A percentile compares a stretch with the other conserved stretches of the same genome.
Evolutionary conservation across 2,888 invertebrate species (phyloP).

Genomic region (Drosophila pseudotalamancana): DNA sequence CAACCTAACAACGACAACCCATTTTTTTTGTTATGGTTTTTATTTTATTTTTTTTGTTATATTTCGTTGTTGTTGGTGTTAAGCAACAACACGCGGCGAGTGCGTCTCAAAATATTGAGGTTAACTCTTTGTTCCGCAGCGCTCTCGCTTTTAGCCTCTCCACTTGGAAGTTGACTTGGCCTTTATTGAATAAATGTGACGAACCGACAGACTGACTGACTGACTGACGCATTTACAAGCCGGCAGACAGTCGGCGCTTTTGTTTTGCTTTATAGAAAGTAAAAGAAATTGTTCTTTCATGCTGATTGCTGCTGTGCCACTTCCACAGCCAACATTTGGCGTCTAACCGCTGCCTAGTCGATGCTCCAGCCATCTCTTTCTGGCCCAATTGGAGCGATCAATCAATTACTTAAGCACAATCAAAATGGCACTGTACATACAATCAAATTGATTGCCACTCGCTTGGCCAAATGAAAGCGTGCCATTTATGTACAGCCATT

Average conservation of each 20-base stretch:
- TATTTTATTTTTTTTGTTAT: neutral
- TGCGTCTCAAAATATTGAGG: conserved; percentile 73
- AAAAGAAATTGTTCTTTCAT: conserved; percentile 75
- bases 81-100: conserved; percentile 68
- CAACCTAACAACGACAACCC: conserved; percentile 30
- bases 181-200: conserved; percentile 78
- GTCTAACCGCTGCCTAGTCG: conserved; percentile 15
- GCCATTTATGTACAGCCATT: conserved; percentile 46
- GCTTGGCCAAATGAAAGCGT: conserved; percentile 67
- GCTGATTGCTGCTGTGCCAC: conserved; percentile 61
- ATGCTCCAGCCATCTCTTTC: conserved; percentile 9
- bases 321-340: conserved; percentile 27
- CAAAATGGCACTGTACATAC: conserved; percentile 37
- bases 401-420: conserved; percentile 67
- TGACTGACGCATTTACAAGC: conserved; percentile 24
- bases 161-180: conserved; percentile 61
- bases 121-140: conserved; percentile 66
- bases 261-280: conserved; percentile 73
- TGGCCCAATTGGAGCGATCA: conserved; percentile 50
- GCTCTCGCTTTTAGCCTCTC: conserved; percentile 72
- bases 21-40: conserved; percentile 44
- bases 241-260: conserved; percentile 38
- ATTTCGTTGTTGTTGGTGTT: conserved; percentile 48
- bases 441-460: conserved; percentile 46
- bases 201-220: conserved; percentile 29